Evolutionary conservation across 1,140 invertebrate species (phyloP).

Genomic region (Cecropterus lyciades): DNA sequence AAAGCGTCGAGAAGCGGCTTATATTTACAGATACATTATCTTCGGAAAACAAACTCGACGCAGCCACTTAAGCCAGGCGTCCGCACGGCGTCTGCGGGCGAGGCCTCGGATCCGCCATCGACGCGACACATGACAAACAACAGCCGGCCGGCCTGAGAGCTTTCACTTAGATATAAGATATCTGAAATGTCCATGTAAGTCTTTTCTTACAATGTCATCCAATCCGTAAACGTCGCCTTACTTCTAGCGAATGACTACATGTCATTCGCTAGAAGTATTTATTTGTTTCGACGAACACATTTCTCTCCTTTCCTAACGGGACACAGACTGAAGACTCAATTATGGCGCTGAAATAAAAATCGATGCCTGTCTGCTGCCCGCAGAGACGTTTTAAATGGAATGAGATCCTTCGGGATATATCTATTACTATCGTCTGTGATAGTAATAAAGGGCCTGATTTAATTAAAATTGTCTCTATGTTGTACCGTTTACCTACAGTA

Average conservation of each 20-base stretch:
- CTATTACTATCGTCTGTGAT: slow-evolving; percentile 27
- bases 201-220: slow-evolving; percentile 29
- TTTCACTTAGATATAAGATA: slow-evolving; percentile 47
- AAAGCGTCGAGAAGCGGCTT: slow-evolving; percentile 47
- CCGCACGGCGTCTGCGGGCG: slow-evolving; percentile 22
- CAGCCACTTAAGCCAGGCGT: slow-evolving; percentile 54
- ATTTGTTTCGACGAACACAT: slow-evolving; percentile 14
- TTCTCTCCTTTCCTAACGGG: slow-evolving; percentile 11
- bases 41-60: slow-evolving; percentile 68
- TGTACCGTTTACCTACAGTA: neutral
- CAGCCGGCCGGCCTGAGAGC: slow-evolving; percentile 50
- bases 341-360: slow-evolving; percentile 21
- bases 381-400: slow-evolving; percentile 9
- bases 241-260: neutral
- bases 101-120: slow-evolving; percentile 39
- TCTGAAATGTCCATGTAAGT: slow-evolving; percentile 31
- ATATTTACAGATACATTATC: slow-evolving; percentile 73
- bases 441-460: slow-evolving; percentile 15
- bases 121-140: slow-evolving; percentile 63
- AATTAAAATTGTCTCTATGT: slow-evolving; percentile 18
- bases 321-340: slow-evolving; percentile 1
- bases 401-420: slow-evolving; percentile 6
- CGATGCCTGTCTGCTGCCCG: slow-evolving; percentile 22
- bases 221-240: slow-evolving; percentile 10
- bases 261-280: neutral